A percentile compares a stretch with the other conserved stretches of the same genome.
phyloP scores from a whole-genome alignment of 1,140 invertebrate species.

The Drosophila malerkotliana region DNA sequence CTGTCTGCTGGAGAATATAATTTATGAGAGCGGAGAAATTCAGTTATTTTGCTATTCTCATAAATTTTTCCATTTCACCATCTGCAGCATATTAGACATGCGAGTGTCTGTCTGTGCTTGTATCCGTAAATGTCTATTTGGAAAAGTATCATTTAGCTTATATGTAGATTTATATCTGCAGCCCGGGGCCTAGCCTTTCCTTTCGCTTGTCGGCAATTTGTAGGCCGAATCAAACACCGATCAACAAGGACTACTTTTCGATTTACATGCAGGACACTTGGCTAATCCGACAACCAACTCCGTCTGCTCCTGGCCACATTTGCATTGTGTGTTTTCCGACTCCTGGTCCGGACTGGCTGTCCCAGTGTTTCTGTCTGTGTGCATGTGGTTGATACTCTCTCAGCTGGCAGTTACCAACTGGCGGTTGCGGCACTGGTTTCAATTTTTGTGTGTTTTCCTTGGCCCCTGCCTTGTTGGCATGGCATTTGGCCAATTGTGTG shows the following conservation, averaged over 20 bases:
- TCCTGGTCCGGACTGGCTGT: not conserved
- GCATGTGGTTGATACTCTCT: conserved; percentile 48
- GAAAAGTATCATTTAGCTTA: conserved; percentile 5
- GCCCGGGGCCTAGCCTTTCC: not conserved
- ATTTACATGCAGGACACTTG: conserved; percentile 49
- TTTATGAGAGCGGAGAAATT: conserved; percentile 48
- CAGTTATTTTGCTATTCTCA: conserved; percentile 27
- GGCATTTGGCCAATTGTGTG: conserved; percentile 62
- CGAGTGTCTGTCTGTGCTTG: not conserved
- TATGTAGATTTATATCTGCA: not conserved
- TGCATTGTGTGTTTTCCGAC: conserved; percentile 40
- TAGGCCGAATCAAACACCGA: conserved; percentile 52
- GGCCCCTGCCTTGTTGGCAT: conserved; percentile 35
- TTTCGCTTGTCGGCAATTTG: conserved; percentile 42
- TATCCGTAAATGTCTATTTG: not conserved
- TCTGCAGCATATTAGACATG: conserved; percentile 49
- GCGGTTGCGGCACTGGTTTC: conserved; percentile 56
- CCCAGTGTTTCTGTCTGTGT: conserved; percentile 12
- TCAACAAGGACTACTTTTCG: conserved; percentile 54
- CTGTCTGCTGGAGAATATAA: conserved; percentile 33
- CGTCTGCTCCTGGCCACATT: conserved; percentile 26
- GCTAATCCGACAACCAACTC: conserved; percentile 44
- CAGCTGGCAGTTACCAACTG: conserved; percentile 47
- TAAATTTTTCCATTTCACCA: conserved; percentile 38
- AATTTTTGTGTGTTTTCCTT: conserved; percentile 53